Base-by-base conservation (phyloP, 92 coral and sea anemone genomes). In the Actinostola sp. region DNA sequence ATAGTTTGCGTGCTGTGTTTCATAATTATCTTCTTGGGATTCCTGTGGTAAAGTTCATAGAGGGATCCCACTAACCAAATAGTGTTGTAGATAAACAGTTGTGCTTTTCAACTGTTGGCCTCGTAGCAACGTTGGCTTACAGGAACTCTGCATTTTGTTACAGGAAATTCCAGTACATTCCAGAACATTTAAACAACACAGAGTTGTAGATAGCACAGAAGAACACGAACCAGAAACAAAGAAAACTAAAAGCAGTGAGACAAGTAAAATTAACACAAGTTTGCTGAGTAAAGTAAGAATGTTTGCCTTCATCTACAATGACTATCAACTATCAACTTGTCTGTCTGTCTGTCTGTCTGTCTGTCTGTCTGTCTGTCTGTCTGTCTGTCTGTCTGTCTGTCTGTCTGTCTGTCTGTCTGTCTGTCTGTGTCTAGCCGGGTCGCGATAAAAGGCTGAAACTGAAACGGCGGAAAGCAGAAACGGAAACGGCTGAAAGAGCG, bases 121-220 rank as follows among this genome's bases (percentile, higher is more conserved):
- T 8, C 25, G 32, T 53, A 6, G 15, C 25, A 1, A 6, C 30
- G 25, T 53, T 2, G 2, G 20, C 2, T 21, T 53, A 53, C 15
- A 30, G 11, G 8, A 7, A 8, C 8, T 64, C 17, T 62, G 12
- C 10, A 11, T 15, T 55, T 24, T 38, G 12, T n/a, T n/a, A n/a
- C 66, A 86, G 92, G 82, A 66, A 79, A 81, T 84, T 14, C 90
- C 70, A 19, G 87, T 78, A 43, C 75, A 82, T 66, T 31, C 75
- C 50, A 67, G 92, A 76, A 75, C 89, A 36, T 90, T 80, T 52
- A 83, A 83, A 62, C 96, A 90, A 71, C 89, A 90, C 45, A 76
- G 71, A 67, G 84, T 74, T 19, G 36, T 83, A 46, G 89, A 70
- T 25, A 67, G 33, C 13, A 42, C 45, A 36, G 53, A 51, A 61